Percentiles rank a stretch among this genome's conserved stretches.
phyloP scores from a whole-genome alignment of 2,888 invertebrate species.

The Cryptus viduatorius region DNA sequence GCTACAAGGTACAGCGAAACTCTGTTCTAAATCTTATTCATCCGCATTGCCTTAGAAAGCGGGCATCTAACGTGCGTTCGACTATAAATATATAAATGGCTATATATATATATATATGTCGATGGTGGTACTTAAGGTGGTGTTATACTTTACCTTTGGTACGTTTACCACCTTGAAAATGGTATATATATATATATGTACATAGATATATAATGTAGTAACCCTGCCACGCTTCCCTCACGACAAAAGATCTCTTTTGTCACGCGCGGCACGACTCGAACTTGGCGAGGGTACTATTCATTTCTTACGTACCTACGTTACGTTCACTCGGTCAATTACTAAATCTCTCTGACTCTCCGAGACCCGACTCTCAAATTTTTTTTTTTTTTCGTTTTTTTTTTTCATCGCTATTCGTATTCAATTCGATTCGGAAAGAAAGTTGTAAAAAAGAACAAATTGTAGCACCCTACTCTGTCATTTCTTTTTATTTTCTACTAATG shows the following conservation, averaged over 20 bases:
- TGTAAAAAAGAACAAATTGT: neutral
- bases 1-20: constrained; percentile 8
- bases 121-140: neutral
- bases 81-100: neutral
- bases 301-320: neutral
- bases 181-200: neutral
- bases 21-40: constrained; percentile 49
- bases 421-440: neutral
- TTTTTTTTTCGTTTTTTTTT: neutral
- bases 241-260: constrained; percentile 45
- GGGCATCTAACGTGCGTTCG: constrained; percentile 12
- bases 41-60: constrained; percentile 33
- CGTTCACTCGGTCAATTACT: constrained; percentile 26
- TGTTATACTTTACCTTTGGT: constrained; percentile 1
- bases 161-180: neutral
- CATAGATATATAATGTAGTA: constrained; percentile 4
- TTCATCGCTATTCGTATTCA: neutral
- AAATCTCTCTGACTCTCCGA: constrained; percentile 15
- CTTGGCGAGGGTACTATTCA: constrained; percentile 13
- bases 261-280: constrained; percentile 26
- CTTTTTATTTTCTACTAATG: neutral
- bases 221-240: constrained; percentile 27
- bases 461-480: neutral
- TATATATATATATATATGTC: neutral
- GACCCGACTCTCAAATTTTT: neutral